Base-by-base conservation (phyloP, 2,113 vertebrate species). In the Carassius auratus region DNA sequence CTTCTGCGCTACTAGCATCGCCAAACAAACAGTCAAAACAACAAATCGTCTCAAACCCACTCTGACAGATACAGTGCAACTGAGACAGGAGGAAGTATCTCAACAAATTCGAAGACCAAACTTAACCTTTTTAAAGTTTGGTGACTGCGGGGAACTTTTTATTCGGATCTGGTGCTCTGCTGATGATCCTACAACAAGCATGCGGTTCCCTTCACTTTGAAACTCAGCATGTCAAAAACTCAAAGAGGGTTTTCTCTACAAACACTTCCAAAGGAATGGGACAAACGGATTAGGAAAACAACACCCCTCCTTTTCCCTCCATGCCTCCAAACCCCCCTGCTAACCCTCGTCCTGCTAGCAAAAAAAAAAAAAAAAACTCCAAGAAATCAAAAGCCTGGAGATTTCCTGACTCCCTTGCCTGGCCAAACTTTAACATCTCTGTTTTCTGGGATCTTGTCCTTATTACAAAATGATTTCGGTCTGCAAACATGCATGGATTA, bases 401-500 rank as follows among this genome's bases (percentile, higher is more conserved):
- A 85, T 73, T 89, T 84, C 79, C 86, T 68, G 81, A 42, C 52
- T 85, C 66, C 36, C 4, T 17, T 74, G 6, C 64, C 8, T n/a
- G 78, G 73, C 59, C 86, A 86, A 83, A 66, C 9, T 57, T 69
- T 79, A 50, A 84, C 75, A 86, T 86, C 59, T 86, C 45, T 75
- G 76, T 88, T 86, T 86, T 77, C 74, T 57, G 36, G 62, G 75
- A 84, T 69, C 84, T 78, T 61, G 78, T 81, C 48, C 78, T 84
- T 84, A 89, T 88, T 89, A 75, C 68, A 90, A 77, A 84, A 87
- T 86, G 30, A 84, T 89, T 88, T 87, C 5, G 71, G 76, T 86
- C 83, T 68, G 59, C 80, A 89, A 89, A 87, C 74, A 88, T 33
- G 57, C 61, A 36, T 36, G 87, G 84, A 79, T 88, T 87, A 85